Conservation (phyloP, 1,140 invertebrate genomes). For the Drosophila baimaii region DNA sequence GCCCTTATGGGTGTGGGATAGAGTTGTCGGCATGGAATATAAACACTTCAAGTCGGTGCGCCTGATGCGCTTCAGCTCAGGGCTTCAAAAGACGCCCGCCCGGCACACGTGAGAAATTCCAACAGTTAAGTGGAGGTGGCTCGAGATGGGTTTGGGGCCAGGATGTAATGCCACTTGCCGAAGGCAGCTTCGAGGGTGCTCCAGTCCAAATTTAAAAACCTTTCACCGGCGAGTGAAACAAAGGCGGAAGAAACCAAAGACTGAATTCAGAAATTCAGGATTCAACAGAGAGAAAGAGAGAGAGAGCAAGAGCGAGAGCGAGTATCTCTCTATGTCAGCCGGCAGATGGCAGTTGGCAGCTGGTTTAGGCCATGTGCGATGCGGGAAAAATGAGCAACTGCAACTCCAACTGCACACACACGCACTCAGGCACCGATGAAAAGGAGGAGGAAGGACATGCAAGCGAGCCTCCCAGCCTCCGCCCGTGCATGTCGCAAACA, state of each 20-base stretch:
- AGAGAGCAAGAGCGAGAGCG: conserved; percentile 1
- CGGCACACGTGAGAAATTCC: conserved; percentile 49
- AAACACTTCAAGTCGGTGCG: conserved; percentile 62
- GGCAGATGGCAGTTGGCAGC: conserved; percentile 37
- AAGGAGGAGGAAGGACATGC: conserved; percentile 4
- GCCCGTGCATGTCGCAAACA: conserved; percentile 39
- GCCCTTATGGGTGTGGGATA: conserved; percentile 27
- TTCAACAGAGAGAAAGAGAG: conserved; percentile 12
- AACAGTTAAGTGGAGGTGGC: conserved; percentile 30
- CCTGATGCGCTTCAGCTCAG: conserved; percentile 53
- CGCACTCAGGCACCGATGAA: conserved; percentile 15
- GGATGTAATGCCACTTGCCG: conserved; percentile 57
- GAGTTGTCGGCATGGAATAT: conserved; percentile 53
- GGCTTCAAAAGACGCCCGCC: conserved; percentile 42
- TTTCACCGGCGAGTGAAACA: conserved; percentile 47
- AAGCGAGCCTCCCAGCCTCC: too few species aligned
- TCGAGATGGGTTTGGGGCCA: background rate
- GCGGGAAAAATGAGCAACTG: conserved; percentile 57
- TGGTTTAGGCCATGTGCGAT: conserved; percentile 35
- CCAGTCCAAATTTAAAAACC: conserved; percentile 62
- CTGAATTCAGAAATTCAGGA: conserved; percentile 38
- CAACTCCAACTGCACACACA: conserved; percentile 20
- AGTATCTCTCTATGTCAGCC: conserved; percentile 52
- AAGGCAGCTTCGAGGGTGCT: conserved; percentile 59
- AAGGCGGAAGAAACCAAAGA: conserved; percentile 27